Percentiles rank a stretch among this genome's conserved stretches.
Conservation (phyloP, 1,140 invertebrate species). For the Drosophila auraria region DNA sequence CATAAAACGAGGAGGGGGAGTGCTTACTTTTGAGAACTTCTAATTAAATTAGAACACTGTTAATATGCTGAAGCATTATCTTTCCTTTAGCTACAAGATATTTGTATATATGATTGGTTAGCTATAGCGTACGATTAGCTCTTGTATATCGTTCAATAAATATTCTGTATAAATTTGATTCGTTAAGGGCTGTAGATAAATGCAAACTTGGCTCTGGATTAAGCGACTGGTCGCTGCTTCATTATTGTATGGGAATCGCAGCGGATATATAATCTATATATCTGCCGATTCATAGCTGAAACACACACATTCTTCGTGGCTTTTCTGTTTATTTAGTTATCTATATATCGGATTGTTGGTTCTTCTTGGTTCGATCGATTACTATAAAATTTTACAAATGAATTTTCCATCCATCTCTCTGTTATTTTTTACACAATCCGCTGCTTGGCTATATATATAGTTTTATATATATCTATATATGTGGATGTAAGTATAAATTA, state of each 20-base stretch:
- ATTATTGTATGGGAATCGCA: slow-evolving; percentile 21
- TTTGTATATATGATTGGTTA: slow-evolving; percentile 54
- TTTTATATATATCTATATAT: slow-evolving; percentile 57
- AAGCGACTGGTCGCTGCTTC: slow-evolving; percentile 58
- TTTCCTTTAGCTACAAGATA: slow-evolving; percentile 46
- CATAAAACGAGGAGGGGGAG: slow-evolving; percentile 11
- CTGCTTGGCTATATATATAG: slow-evolving; percentile 49
- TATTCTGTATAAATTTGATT: slow-evolving; percentile 68
- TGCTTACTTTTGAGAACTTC: slow-evolving; percentile 55
- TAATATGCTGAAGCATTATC: slow-evolving; percentile 44
- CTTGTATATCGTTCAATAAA: slow-evolving; percentile 75
- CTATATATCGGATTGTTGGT: slow-evolving; percentile 29
- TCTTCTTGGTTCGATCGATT: slow-evolving; percentile 37
- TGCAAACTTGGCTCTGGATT: slow-evolving; percentile 77
- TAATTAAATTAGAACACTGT: slow-evolving; percentile 73
- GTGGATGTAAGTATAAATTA: slow-evolving; percentile 45
- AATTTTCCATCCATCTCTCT: slow-evolving; percentile 14
- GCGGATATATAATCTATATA: slow-evolving; percentile 29
- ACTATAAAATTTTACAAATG: slow-evolving; percentile 58
- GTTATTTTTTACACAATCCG: slow-evolving; percentile 56
- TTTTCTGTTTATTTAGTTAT: slow-evolving; percentile 36
- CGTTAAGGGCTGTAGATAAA: slow-evolving; percentile 68
- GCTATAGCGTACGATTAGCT: slow-evolving; percentile 46
- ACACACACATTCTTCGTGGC: slow-evolving; percentile 23
- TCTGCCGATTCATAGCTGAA: slow-evolving; percentile 36